Evolutionary conservation across 2,113 vertebrate species (phyloP).

Genomic region (Boulengeromyrus knoepffleri): DNA sequence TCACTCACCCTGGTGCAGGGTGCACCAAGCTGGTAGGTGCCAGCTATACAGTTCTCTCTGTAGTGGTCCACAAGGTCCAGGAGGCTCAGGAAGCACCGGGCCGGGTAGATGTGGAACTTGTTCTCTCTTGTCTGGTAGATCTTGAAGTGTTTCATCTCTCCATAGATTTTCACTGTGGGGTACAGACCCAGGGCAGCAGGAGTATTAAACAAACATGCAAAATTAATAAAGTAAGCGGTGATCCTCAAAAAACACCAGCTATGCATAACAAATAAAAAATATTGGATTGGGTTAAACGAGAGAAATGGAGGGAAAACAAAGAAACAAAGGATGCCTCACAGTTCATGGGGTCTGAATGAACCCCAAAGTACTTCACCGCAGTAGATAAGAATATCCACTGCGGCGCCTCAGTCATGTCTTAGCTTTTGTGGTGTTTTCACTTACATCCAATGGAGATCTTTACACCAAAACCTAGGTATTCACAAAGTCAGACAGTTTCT

Average conservation of each 20-base stretch:
- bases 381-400: not conserved
- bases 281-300: not conserved
- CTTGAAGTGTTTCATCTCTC: constrained; percentile 48
- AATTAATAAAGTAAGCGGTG: not conserved
- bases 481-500: not conserved
- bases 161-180: constrained; percentile 37
- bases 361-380: not conserved
- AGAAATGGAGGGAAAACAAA: not conserved
- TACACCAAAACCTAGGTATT: not conserved
- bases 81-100: constrained; percentile 36
- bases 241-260: not conserved
- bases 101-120: constrained; percentile 37
- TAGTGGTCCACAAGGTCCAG: constrained; percentile 41
- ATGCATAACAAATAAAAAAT: not conserved
- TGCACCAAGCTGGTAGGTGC: constrained; percentile 15
- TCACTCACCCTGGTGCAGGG: constrained; percentile 52
- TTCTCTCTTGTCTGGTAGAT: constrained; percentile 27
- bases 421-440: not conserved
- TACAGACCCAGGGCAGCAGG: not conserved
- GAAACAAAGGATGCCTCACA: not conserved
- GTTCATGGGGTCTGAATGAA: not conserved
- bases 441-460: not conserved
- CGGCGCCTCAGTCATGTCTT: not conserved
- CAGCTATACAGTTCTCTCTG: constrained; percentile 13
- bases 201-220: not conserved